Conservation (phyloP, 2,888 invertebrate species). For the Lithosia quadra region DNA sequence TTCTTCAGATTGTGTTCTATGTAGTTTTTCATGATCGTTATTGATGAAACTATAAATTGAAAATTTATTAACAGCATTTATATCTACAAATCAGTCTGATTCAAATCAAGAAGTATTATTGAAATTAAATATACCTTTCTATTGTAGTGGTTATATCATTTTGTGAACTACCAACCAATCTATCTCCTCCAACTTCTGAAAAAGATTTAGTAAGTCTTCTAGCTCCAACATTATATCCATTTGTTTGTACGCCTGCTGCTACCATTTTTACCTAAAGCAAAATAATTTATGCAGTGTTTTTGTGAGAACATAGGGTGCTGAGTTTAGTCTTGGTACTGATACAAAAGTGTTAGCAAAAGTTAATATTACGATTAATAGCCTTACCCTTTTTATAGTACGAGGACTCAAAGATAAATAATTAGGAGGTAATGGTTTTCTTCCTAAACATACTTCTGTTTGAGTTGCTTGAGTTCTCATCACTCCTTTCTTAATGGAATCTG, state of each 20-base stretch:
- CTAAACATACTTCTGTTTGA: conserved; percentile 93
- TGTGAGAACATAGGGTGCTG: neutral
- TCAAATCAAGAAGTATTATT: neutral
- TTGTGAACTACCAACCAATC: conserved; percentile 70
- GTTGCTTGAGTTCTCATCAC: conserved; percentile 98
- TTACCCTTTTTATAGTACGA: conserved; percentile 92
- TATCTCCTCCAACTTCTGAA: conserved; percentile 89
- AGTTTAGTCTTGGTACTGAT: neutral
- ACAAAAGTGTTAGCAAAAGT: neutral
- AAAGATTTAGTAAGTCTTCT: conserved; percentile 94
- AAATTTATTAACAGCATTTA: neutral
- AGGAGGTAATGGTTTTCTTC: conserved; percentile 90
- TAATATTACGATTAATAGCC: conserved; percentile 26
- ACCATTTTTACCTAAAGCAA: conserved; percentile 92
- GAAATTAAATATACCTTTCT: conserved; percentile 66
- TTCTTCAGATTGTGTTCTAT: conserved; percentile 95
- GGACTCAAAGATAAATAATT: conserved; percentile 92
- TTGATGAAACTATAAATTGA: conserved; percentile 69
- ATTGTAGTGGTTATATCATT: conserved; percentile 69
- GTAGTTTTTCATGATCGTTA: conserved; percentile 91
- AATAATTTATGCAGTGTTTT: neutral
- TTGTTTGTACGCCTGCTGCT: conserved; percentile 96
- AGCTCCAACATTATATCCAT: conserved; percentile 88
- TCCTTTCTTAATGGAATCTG: conserved; percentile 93
- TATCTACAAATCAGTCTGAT: neutral